These are phyloP conservation scores for Euborellia annulipes DNA, from an alignment of 1,140 invertebrate species.

Conservation along the genomic window DNA sequence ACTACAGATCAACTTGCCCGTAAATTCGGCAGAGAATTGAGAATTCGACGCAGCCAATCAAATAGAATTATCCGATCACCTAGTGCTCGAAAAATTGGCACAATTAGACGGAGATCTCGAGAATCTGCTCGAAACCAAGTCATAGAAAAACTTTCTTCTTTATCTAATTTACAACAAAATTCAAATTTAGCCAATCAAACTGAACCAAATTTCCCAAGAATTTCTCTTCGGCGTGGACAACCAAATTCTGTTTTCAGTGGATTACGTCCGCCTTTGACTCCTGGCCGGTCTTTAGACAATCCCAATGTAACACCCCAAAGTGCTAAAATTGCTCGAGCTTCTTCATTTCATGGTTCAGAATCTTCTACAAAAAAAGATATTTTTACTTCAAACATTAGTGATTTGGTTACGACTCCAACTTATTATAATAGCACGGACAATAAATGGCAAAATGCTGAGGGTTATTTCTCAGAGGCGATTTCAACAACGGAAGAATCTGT, in stretches of 20 bases:
- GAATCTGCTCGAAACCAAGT: constrained; percentile 28
- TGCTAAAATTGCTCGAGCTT: constrained; percentile 8
- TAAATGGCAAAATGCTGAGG: constrained; percentile 29
- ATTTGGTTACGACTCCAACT: not conserved
- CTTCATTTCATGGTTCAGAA: constrained; percentile 4
- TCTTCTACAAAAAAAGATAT: constrained; percentile 9
- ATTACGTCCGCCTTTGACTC: constrained; percentile 3
- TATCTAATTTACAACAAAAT: constrained; percentile 19
- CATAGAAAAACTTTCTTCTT: constrained; percentile 17
- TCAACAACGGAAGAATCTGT: constrained; percentile 9
- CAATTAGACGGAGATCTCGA: constrained; percentile 45
- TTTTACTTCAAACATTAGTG: constrained; percentile 1
- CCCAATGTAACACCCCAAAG: not conserved
- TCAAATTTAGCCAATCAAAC: constrained; percentile 2
- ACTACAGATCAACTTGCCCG: constrained; percentile 51
- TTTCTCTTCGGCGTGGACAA: constrained; percentile 19
- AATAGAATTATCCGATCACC: constrained; percentile 58
- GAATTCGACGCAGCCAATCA: constrained; percentile 47
- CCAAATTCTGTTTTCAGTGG: constrained; percentile 22
- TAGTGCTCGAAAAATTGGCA: constrained; percentile 62
- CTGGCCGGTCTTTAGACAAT: not conserved
- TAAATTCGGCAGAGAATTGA: constrained; percentile 49
- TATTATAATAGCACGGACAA: constrained; percentile 11
- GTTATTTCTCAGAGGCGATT: constrained; percentile 23
- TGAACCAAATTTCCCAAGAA: constrained; percentile 4